phyloP scores from a whole-genome alignment of 2,113 vertebrate genomes.

The Lamprotornis superbus region DNA sequence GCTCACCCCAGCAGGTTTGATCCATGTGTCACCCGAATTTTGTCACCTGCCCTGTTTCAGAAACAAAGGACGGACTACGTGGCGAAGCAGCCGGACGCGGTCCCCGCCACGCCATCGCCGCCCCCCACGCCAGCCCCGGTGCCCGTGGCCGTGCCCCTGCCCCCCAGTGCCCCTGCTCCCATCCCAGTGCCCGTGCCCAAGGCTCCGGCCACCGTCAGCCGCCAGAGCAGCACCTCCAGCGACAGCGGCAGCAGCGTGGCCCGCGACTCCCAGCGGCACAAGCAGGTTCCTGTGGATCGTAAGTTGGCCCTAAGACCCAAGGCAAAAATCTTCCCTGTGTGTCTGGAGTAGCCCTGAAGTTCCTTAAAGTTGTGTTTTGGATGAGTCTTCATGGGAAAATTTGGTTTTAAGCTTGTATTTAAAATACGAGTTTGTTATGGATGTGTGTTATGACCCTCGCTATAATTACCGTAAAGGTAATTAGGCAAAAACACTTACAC shows the following conservation, averaged over 20 bases:
- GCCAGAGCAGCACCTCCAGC: conserved; percentile 82
- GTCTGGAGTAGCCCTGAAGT: neutral
- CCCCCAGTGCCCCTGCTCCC: conserved; percentile 64
- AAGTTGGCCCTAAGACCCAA: conserved; percentile 43
- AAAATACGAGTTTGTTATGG: rapidly evolving
- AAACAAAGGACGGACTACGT: conserved; percentile 84
- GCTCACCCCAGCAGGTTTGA: no score
- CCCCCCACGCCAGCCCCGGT: conserved; percentile 70
- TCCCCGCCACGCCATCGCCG: conserved; percentile 67
- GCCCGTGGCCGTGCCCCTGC: conserved; percentile 65
- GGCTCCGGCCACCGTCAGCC: conserved; percentile 61
- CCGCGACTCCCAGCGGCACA: conserved; percentile 78
- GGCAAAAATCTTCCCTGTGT: neutral
- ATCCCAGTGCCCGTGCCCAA: conserved; percentile 61
- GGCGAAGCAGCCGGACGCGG: conserved; percentile 55
- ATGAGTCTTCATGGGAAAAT: neutral
- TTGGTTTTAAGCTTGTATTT: neutral
- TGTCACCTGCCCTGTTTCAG: conserved; percentile 46
- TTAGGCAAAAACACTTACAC: neutral
- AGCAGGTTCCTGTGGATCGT: conserved; percentile 71
- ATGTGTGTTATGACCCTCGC: rapidly evolving
- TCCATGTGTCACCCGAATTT: no score
- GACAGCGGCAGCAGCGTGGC: conserved; percentile 71
- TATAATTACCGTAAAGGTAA: rapidly evolving
- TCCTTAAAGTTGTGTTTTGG: neutral